Conservation (phyloP, 2,888 invertebrate genomes). For the Plebejus anna region DNA sequence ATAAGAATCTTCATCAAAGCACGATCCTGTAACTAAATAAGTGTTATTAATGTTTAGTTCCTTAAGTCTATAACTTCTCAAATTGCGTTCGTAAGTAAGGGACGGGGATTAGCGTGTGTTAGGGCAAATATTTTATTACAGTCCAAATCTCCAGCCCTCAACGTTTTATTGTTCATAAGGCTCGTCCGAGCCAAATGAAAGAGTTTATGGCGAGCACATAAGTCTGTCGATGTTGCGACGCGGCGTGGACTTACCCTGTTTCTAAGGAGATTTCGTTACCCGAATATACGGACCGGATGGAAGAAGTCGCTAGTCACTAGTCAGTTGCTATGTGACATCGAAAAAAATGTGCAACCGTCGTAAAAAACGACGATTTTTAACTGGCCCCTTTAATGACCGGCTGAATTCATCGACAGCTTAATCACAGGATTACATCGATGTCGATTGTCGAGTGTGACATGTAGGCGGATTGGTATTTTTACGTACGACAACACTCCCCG, state of each 20-base stretch:
- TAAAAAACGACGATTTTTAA: conserved; percentile 8
- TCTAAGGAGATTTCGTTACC: conserved; percentile 40
- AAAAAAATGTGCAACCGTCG: background rate
- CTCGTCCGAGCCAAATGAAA: conserved; percentile 80
- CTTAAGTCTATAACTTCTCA: conserved; percentile 70
- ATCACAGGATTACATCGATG: conserved; percentile 25
- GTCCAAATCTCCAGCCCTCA: conserved; percentile 79
- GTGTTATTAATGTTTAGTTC: conserved; percentile 36
- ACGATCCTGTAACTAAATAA: conserved; percentile 32
- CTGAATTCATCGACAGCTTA: conserved; percentile 23
- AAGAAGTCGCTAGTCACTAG: background rate
- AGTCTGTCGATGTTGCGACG: conserved; percentile 70
- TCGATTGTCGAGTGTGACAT: conserved; percentile 31
- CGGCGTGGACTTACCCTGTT: conserved; percentile 48
- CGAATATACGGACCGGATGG: background rate
- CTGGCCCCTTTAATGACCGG: conserved; percentile 3
- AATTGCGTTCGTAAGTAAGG: conserved; percentile 77
- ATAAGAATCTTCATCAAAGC: background rate
- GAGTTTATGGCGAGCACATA: conserved; percentile 77
- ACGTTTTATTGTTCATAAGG: conserved; percentile 80
- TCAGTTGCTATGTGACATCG: background rate
- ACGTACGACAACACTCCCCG: conserved; percentile 53
- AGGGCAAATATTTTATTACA: conserved; percentile 80
- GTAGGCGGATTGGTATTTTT: conserved; percentile 37
- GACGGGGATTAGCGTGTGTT: conserved; percentile 76